Evolutionary conservation across 2,888 invertebrate species (phyloP), one percentile per base, ranked within the genome.

Genomic region (Volucella inflata): DNA sequence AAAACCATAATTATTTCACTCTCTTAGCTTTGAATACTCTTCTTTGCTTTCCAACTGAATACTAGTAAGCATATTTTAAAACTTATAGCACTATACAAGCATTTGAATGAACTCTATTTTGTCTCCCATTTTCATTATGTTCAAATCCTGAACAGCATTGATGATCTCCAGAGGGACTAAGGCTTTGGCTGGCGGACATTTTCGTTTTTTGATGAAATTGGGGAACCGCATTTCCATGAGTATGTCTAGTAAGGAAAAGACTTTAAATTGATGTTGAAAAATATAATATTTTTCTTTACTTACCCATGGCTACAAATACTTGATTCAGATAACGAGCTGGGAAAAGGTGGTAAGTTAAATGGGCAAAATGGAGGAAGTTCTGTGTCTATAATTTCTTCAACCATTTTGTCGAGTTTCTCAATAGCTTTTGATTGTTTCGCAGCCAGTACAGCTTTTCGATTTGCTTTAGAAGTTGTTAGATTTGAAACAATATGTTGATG

Each of bases 321-420:
- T 14, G 91, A 89, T 81, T 92, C 92, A 9, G 92, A 92, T 64
- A 90, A 87, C 38, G 92, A 92, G 65, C 89, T 90, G n/a, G 91
- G 88, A 81, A 92, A 88, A 62, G 90, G 89, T 53, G 88, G 89
- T 85, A 90, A 89, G 60, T 88, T 89, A 44, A 90, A 89, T 10
- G 91, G 88, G 21, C 89, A 88, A 14, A 90, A 89, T n/a, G 89
- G 89, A 42, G 91, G 90, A 0, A 90, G 87, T 59, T 91, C 92
- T n/a, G 89, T 89, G 68, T 92, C 92, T 11, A 90, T 90, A 0
- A 90, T 91, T 74, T 92, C 92, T 78, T 92, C 92, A 59, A 92
- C 92, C 92, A 92, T 92, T 89, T 91, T 91, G 76, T 92, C 92
- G 59, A 92, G 82, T 87, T 92, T 91, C 71, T 92, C 92, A 76